Conservation (phyloP, 2,797 vertebrate genomes). For the Lacerta bilineata region DNA sequence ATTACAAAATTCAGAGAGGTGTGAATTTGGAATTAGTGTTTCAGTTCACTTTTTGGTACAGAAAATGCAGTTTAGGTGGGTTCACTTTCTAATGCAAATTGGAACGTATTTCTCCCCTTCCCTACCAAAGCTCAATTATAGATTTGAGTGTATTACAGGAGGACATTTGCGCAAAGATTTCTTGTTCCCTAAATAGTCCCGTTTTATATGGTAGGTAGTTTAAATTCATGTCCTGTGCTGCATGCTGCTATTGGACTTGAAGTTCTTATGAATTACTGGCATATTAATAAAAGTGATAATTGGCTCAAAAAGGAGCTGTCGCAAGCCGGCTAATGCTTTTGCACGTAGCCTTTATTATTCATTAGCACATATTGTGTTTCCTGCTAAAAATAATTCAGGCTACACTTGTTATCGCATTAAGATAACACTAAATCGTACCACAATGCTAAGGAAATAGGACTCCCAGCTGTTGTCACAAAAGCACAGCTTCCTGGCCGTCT, state of each 20-base stretch:
- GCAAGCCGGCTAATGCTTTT: conserved; percentile 54
- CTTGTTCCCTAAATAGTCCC: neutral
- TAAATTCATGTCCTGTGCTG: neutral
- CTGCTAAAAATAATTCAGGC: conserved; percentile 65
- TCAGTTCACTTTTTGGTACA: no score
- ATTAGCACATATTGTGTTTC: conserved; percentile 73
- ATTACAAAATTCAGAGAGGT: no score
- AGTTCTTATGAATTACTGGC: conserved; percentile 38
- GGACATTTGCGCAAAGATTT: neutral
- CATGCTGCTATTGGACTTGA: neutral
- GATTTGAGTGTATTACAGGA: neutral
- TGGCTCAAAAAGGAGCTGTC: conserved; percentile 51
- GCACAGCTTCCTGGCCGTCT: neutral
- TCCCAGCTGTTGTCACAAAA: conserved; percentile 72
- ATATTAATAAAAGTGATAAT: conserved; percentile 61
- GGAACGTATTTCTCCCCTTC: no score
- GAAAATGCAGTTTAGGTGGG: no score
- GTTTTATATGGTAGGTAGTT: conserved; percentile 23
- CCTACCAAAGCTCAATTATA: neutral
- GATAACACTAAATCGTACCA: conserved; percentile 69
- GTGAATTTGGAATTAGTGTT: no score
- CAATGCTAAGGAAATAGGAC: conserved; percentile 73
- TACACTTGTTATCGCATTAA: conserved; percentile 68
- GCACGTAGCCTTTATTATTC: conserved; percentile 70
- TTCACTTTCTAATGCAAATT: no score